Conservation (phyloP, 2,888 invertebrate genomes). For the Limenitis camilla region DNA sequence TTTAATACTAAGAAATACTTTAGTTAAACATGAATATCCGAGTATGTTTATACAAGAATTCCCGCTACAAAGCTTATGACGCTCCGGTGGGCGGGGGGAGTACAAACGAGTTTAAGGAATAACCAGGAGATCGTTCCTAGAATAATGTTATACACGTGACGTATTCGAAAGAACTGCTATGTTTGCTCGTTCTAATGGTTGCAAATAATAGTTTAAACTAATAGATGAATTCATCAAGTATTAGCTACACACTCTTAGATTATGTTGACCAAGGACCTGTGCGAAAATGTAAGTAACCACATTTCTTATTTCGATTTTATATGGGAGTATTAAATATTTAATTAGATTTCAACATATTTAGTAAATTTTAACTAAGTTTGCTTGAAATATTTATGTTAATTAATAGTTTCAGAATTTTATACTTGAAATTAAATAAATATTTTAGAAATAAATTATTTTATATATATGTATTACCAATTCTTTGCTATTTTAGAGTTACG, state of each 20-base stretch:
- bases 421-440: too few relatives aligned
- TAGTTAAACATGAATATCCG: too few relatives aligned
- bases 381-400: too few relatives aligned
- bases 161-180: background rate
- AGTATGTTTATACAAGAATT: constrained; percentile 51
- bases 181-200: background rate
- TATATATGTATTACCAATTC: too few relatives aligned
- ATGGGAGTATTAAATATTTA: background rate
- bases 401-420: too few relatives aligned
- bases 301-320: background rate
- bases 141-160: background rate
- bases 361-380: too few relatives aligned
- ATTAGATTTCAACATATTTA: too few relatives aligned
- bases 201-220: background rate
- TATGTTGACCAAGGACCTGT: constrained; percentile 59
- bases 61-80: constrained; percentile 47
- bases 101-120: constrained; percentile 25
- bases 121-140: constrained; percentile 2
- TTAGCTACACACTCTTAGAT: constrained; percentile 41
- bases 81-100: constrained; percentile 32
- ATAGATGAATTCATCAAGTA: background rate
- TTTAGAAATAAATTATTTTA: too few relatives aligned
- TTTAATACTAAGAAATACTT: too few relatives aligned
- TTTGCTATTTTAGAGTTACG: too few relatives aligned
- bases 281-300: constrained; percentile 27